Base-by-base conservation (phyloP, 2,113 vertebrate genomes). In the Lota lota region DNA sequence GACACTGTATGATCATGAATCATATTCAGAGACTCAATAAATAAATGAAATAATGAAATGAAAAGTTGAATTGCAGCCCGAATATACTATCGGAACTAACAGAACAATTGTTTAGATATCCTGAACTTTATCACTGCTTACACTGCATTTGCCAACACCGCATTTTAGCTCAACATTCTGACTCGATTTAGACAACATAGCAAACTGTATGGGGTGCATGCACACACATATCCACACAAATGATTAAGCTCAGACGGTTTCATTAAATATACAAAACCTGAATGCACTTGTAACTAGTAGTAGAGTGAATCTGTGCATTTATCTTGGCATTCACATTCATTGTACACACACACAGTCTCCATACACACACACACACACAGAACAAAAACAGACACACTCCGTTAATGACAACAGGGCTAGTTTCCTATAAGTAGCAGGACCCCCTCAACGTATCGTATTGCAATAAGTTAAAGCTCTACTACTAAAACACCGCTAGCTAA, bases 401-500 rank as follows among this genome's bases (percentile, higher is more conserved):
- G 21, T 56, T 56, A 67, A 22, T 1, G 24, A 61, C 64, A 65
- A 64, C 51, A 68, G 68, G 70, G 63, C 61, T 66, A 68, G 61
- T 73, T 78, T 82, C 81, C 79, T 77, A 77, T 76, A 80, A 80
- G 64, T 24, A 76, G 69, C 69, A 22, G 70, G 66, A 15, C 60
- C 60, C 64, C 63, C 15, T 18, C 17, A 24, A 54, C 68, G 84
- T 70, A 81, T 86, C 85, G 63, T 76, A 79, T 86, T 87, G 75
- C 78, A 83, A 78, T 72, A 72, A 77, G 78, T 79, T 78, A 80
- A 83, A 85, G 78, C 77, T 61, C 66, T 24, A 75, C 77, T 58
- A 77, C 77, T 83, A 74, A 77, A 85, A 83, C 78, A 78, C 77
- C 79, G 78, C 75, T 68, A 66, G 76, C 82, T 86, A 84, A 85